phyloP scores from a whole-genome alignment of 2,113 vertebrate genomes.

The Eclectus roratus region DNA sequence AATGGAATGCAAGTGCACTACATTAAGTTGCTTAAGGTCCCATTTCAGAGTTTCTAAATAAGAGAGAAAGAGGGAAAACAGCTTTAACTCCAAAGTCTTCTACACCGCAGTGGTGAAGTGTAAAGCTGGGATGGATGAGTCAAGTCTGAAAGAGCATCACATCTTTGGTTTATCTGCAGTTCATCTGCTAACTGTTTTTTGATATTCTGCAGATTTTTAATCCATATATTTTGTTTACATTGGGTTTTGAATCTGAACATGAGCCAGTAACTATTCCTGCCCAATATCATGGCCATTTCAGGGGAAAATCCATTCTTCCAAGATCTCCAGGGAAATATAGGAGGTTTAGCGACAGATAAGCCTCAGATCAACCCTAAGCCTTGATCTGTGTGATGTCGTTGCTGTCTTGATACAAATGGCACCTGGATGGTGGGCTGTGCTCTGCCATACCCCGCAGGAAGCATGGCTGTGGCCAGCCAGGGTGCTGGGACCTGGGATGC shows the following conservation, averaged over 20 bases:
- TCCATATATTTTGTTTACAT: accelerated
- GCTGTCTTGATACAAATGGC: accelerated
- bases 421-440: background rate
- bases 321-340: background rate
- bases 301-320: accelerated
- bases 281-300: background rate
- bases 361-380: too few species aligned
- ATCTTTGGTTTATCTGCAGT: background rate
- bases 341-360: accelerated
- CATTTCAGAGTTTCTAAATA: background rate
- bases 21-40: background rate
- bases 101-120: accelerated
- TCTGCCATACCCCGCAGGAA: too few species aligned
- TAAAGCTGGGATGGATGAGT: background rate
- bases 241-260: accelerated
- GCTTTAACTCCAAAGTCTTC: too few species aligned
- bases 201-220: background rate
- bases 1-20: background rate
- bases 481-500: background rate
- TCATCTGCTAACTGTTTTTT: accelerated
- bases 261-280: background rate
- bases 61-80: background rate
- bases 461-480: accelerated
- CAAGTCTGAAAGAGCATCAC: background rate
- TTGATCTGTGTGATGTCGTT: accelerated